phyloP scores from a whole-genome alignment of 2,888 invertebrate genomes.

The Hermaeophaga mercurialis region DNA sequence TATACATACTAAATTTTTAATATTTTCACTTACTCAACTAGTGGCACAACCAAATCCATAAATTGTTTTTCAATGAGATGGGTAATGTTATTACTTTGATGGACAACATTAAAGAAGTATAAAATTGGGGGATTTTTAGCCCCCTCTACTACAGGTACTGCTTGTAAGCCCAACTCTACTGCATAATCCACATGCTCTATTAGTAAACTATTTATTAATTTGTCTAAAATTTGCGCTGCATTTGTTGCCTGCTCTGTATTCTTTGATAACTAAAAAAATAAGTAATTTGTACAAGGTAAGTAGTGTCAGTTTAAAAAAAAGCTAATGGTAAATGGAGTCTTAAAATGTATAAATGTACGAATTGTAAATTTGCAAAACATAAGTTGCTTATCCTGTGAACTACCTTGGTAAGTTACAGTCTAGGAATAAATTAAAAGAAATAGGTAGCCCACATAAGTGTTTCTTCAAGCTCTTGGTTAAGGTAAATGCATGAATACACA shows the following conservation, averaged over 20 bases:
- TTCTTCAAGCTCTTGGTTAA: no score
- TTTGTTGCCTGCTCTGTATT: conserved; percentile 77
- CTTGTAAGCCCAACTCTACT: conserved; percentile 88
- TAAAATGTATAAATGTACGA: no score
- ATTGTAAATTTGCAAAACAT: no score
- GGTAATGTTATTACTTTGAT: conserved; percentile 91
- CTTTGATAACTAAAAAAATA: conserved; percentile 71
- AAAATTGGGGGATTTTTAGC: conserved; percentile 79
- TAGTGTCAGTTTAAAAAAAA: no score
- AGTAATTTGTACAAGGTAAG: no score
- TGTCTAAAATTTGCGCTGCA: conserved; percentile 81
- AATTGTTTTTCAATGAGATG: conserved; percentile 93
- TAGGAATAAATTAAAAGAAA: no score
- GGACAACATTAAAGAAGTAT: conserved; percentile 91
- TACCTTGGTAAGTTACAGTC: no score
- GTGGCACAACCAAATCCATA: conserved; percentile 84
- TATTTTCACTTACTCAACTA: conserved; percentile 76
- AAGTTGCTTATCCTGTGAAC: no score
- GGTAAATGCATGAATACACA: no score
- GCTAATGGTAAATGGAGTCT: no score
- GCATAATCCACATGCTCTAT: conserved; percentile 97
- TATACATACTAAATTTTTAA: not conserved
- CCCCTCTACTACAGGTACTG: conserved; percentile 87
- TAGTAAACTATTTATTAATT: conserved; percentile 81
- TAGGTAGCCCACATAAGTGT: no score